phyloP scores from a whole-genome alignment of 2,888 invertebrate species.

The Tuberolachnus salignus region DNA sequence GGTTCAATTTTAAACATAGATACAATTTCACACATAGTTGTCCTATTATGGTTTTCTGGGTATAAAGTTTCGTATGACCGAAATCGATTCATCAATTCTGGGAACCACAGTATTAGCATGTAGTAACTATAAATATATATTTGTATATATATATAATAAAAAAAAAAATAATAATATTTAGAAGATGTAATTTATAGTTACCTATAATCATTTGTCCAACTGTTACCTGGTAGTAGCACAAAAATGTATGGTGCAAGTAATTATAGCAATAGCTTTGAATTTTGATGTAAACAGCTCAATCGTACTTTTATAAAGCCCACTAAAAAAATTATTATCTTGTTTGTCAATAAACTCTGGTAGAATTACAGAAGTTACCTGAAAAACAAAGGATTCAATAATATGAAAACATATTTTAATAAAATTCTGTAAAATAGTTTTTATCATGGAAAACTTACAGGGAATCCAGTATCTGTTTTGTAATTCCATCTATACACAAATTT shows the following conservation, averaged over 20 bases:
- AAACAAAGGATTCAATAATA: neutral
- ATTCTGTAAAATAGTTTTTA: neutral
- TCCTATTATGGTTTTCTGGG: slow-evolving; percentile 68
- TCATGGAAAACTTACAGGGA: slow-evolving; percentile 19
- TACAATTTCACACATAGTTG: slow-evolving; percentile 79
- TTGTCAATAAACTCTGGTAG: slow-evolving; percentile 12
- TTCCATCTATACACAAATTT: slow-evolving; percentile 41
- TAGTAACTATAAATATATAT: slow-evolving; percentile 72
- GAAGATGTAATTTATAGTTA: neutral
- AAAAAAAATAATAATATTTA: neutral
- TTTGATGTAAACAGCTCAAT: slow-evolving; percentile 20
- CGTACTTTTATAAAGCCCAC: slow-evolving; percentile 8
- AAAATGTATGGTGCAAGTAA: slow-evolving; percentile 39
- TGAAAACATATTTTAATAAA: neutral
- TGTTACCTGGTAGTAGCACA: slow-evolving; percentile 44
- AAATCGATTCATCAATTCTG: slow-evolving; percentile 83
- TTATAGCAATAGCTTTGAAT: slow-evolving; percentile 30
- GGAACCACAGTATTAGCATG: slow-evolving; percentile 91
- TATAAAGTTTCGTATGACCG: slow-evolving; percentile 73
- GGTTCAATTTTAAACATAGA: slow-evolving; percentile 62
- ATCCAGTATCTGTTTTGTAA: neutral
- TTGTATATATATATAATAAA: no score
- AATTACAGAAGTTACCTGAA: slow-evolving; percentile 31
- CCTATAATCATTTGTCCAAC: neutral
- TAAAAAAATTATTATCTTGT: slow-evolving; percentile 4